Conservation (phyloP, 2,888 invertebrate genomes). For the Chrysomela aeneicollis region DNA sequence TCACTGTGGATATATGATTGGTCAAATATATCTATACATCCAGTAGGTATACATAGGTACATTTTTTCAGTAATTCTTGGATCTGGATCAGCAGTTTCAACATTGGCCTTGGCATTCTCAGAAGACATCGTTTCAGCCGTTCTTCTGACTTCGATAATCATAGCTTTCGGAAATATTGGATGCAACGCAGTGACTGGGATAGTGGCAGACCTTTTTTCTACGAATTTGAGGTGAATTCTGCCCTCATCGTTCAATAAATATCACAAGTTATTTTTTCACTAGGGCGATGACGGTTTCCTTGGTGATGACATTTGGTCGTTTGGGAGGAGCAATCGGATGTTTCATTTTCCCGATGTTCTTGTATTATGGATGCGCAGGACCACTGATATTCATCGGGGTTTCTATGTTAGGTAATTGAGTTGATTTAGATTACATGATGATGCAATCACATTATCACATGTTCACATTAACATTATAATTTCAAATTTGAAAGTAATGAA, state of each 20-base stretch:
- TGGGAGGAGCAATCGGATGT: slow-evolving; percentile 16
- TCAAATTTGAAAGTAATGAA: too few species aligned
- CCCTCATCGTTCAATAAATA: not conserved
- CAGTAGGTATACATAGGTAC: too few species aligned
- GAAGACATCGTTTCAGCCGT: not conserved
- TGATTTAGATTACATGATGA: not conserved
- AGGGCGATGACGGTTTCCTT: slow-evolving; percentile 25
- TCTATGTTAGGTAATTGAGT: slow-evolving; percentile 9
- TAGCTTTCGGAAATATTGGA: slow-evolving; percentile 65
- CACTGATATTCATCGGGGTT: slow-evolving; percentile 7
- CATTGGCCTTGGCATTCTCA: not conserved
- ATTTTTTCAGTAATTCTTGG: not conserved
- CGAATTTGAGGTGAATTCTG: slow-evolving; percentile 66
- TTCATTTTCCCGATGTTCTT: slow-evolving; percentile 23
- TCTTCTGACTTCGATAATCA: slow-evolving; percentile 61
- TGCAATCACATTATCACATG: too few species aligned
- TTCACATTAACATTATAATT: not conserved
- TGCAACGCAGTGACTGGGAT: slow-evolving; percentile 70
- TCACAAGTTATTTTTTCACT: not conserved
- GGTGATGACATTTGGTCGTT: slow-evolving; percentile 18
- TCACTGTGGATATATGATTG: too few species aligned
- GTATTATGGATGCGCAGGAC: slow-evolving; percentile 12
- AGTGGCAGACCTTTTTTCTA: slow-evolving; percentile 72
- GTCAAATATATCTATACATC: too few species aligned
- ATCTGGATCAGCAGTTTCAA: not conserved